Conservation (phyloP, 2,797 vertebrate species). For the Typhlichthys subterraneus region DNA sequence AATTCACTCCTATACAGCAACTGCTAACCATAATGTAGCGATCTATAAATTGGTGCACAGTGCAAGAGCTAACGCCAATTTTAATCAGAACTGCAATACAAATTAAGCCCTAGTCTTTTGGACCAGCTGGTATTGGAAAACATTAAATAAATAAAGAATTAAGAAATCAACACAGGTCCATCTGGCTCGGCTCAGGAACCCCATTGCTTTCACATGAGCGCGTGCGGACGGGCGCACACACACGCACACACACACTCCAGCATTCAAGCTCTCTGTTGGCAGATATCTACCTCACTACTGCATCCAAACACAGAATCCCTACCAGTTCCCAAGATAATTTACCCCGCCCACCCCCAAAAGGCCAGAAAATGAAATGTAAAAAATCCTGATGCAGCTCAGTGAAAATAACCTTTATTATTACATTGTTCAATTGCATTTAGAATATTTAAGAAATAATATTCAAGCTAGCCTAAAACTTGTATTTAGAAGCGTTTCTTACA, state of each 20-base stretch:
- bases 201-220: neutral
- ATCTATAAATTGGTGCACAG: conserved; percentile 11
- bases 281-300: neutral
- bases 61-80: conserved; percentile 16
- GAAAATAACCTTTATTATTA: too few species aligned
- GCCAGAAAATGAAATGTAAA: too few species aligned
- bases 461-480: too few species aligned
- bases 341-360: too few species aligned
- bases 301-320: too few species aligned
- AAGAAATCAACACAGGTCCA: conserved; percentile 12
- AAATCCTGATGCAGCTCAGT: too few species aligned
- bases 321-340: too few species aligned
- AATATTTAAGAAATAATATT: too few species aligned
- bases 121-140: conserved; percentile 34
- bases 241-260: neutral
- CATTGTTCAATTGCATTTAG: too few species aligned
- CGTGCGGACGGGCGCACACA: neutral
- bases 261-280: neutral
- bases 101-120: conserved; percentile 23
- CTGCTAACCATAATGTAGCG: conserved; percentile 2
- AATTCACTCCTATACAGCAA: conserved; percentile 2
- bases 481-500: too few species aligned
- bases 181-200: conserved; percentile 24
- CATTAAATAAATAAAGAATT: conserved; percentile 2
- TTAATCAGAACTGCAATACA: conserved; percentile 31